phyloP scores from a whole-genome alignment of 2,888 invertebrate species.

The Eudasyphora cyanicolor region DNA sequence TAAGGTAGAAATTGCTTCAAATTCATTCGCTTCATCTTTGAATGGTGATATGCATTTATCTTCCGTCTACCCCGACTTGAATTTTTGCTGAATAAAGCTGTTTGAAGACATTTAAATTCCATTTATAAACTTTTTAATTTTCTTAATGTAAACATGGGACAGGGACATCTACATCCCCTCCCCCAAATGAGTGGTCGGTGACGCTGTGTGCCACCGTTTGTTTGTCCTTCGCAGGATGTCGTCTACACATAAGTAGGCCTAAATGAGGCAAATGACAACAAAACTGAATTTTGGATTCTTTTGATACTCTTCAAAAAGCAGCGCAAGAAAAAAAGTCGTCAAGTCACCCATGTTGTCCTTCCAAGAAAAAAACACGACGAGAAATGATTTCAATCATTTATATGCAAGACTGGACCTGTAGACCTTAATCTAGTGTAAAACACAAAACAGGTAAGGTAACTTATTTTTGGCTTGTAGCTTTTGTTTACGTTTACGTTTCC shows the following conservation, averaged over 20 bases:
- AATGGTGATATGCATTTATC: not conserved
- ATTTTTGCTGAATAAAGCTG: not conserved
- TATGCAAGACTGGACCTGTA: conserved; percentile 17
- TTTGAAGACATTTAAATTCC: conserved; percentile 31
- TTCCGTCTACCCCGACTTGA: too few relatives aligned
- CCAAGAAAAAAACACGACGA: not conserved
- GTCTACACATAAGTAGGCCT: not conserved
- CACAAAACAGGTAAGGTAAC: conserved; percentile 9
- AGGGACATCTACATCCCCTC: not conserved
- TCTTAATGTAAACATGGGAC: conserved; percentile 37
- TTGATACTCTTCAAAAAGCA: not conserved
- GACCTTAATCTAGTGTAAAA: conserved; percentile 33
- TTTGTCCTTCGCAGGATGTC: not conserved
- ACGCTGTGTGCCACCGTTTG: too few relatives aligned
- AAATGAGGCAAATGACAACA: conserved; percentile 30
- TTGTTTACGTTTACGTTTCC: not conserved
- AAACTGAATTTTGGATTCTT: not conserved
- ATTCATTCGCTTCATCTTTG: not conserved
- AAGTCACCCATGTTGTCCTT: conserved; percentile 13
- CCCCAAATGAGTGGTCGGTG: not conserved
- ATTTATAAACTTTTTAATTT: conserved; percentile 45
- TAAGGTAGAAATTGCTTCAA: conserved; percentile 1
- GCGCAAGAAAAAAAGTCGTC: too few relatives aligned
- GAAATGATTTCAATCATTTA: conserved; percentile 42
- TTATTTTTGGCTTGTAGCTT: not conserved